phyloP scores from a whole-genome alignment of 2,797 vertebrate genomes.

The Limosa lapponica region DNA sequence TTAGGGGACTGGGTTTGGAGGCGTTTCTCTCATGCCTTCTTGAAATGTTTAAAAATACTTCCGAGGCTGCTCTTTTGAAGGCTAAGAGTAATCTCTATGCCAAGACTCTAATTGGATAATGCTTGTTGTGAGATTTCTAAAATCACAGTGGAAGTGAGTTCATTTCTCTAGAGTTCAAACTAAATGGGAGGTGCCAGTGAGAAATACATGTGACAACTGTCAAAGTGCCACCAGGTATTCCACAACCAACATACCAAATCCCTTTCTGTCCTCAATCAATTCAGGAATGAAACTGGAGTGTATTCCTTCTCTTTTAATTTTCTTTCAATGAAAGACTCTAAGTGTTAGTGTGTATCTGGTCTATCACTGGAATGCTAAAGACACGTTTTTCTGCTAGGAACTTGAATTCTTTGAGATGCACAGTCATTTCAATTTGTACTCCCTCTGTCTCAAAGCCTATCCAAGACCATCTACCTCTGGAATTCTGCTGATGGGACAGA shows the following conservation, averaged over 20 bases:
- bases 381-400: background rate
- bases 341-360: background rate
- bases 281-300: background rate
- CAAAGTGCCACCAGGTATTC: background rate
- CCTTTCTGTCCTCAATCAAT: background rate
- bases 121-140: background rate
- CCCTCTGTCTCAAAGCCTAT: background rate
- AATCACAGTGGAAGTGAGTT: background rate
- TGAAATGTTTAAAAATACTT: background rate
- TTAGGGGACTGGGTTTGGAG: background rate
- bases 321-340: background rate
- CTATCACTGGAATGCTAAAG: background rate
- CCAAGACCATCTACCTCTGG: background rate
- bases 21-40: background rate
- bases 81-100: background rate
- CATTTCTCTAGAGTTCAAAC: background rate
- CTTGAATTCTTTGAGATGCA: background rate
- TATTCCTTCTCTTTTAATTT: background rate
- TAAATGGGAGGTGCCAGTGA: background rate
- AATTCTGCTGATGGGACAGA: background rate
- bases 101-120: background rate
- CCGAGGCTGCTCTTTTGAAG: background rate
- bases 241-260: background rate
- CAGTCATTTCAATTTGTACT: background rate
- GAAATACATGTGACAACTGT: background rate